Base-by-base conservation (phyloP, 2,888 invertebrate species). In the Tigriopus californicus region DNA sequence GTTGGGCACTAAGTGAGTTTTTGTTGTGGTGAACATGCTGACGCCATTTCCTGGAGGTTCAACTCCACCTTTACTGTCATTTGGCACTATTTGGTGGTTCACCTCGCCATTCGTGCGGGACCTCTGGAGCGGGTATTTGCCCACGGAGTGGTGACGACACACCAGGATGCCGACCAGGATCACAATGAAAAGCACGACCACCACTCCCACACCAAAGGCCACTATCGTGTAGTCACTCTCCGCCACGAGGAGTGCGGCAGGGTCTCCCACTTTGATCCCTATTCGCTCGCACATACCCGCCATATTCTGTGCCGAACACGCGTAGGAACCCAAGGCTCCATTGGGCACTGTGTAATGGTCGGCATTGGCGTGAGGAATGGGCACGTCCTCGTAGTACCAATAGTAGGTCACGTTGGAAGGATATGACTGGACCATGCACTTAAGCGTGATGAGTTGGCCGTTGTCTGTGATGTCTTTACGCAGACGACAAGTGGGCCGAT, bases 361-460 rank as follows among this genome's bases (percentile, higher is more conserved):
- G 3, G 6, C 49, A 20, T 49, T 49, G 49, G 49, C 49, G 8
- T 49, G 15, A 20, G 49, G 22, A 49, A 53, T 53, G n/a, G 41
- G 53, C 5, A n/a, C 15, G n/a, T 53, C 33, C n/a, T 41, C 20
- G 33, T 53, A 40, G 15, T n/a, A 18, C 53, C 53, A 53, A 24
- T 18, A n/a, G 40, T 25, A 53, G 40, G 53, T 53, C 8, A 53
- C 53, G 15, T 53, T 53, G n/a, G 53, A 20, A 15, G 53, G 53
- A 40, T 25, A 53, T 25, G 53, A 24, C 22, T 53, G 33, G 15
- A 53, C 53, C 12, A 25, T 40, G 20, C 53, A 53, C 33, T 20
- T 22, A 10, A 53, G 33, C 6, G n/a, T 53, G 6, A 46, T 46
- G 15, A 49, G 49, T 5, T 22, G 20, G 15, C 49, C 49, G 11